Evolutionary conservation across 2,888 invertebrate species (phyloP).

Genomic region (Pharmacophagus antenor): DNA sequence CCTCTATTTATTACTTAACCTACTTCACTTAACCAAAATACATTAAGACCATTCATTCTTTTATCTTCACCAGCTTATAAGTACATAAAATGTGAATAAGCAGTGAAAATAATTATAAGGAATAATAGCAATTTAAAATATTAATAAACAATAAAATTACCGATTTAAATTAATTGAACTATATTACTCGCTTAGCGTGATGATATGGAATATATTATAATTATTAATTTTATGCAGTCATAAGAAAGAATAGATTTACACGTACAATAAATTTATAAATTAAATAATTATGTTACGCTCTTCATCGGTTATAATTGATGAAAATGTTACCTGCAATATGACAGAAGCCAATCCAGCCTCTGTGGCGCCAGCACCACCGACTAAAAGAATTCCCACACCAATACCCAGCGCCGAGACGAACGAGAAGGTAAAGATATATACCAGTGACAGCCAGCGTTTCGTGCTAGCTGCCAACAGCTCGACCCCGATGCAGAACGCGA

Average conservation of each 20-base stretch:
- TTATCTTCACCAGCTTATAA: not conserved
- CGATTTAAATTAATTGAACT: not conserved
- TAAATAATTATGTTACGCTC: no score
- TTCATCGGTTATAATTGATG: not conserved
- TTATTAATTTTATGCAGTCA: no score
- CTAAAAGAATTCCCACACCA: conserved; percentile 86
- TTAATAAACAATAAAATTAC: not conserved
- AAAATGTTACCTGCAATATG: conserved; percentile 83
- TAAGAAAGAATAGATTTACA: no score
- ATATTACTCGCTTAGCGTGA: not conserved
- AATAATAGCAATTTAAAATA: not conserved
- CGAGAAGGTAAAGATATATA: conserved; percentile 88
- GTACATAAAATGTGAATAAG: not conserved
- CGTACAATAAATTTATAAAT: no score
- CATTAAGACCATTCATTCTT: not conserved
- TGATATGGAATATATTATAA: no score
- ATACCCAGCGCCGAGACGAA: conserved; percentile 90
- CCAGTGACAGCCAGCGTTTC: conserved; percentile 80
- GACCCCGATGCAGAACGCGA: conserved; percentile 93
- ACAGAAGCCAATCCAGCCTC: conserved; percentile 84
- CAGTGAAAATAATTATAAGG: not conserved
- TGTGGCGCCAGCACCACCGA: conserved; percentile 79
- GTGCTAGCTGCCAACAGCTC: conserved; percentile 88
- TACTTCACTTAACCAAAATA: not conserved
- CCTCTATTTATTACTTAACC: not conserved